Evolutionary conservation across 92 coral and sea anemone species (phyloP).

Genomic region (Palythoa grandiflora): DNA sequence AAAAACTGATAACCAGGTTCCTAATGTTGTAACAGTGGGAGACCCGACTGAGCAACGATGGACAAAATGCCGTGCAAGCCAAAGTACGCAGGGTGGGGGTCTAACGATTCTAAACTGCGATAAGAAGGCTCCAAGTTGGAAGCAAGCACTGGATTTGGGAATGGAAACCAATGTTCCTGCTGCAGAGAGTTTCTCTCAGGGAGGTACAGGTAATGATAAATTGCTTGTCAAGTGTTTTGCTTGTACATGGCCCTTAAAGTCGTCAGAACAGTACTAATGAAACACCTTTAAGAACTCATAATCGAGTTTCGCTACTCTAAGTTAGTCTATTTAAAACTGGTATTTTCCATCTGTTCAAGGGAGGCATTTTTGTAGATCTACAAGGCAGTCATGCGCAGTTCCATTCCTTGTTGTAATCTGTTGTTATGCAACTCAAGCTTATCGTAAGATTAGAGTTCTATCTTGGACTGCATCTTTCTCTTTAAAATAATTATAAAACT

Average conservation of each 20-base stretch:
- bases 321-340: too few species aligned
- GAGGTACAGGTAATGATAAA: conserved; percentile 1
- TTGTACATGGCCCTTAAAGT: background rate
- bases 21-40: conserved; percentile 11
- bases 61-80: conserved; percentile 24
- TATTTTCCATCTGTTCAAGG: too few species aligned
- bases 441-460: too few species aligned
- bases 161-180: conserved; percentile 4
- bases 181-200: background rate
- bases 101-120: conserved; percentile 36
- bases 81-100: conserved; percentile 12
- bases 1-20: conserved; percentile 7
- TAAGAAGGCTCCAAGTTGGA: background rate
- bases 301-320: too few species aligned
- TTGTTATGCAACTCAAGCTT: too few species aligned
- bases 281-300: background rate
- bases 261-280: background rate
- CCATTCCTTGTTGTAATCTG: too few species aligned
- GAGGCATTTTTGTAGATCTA: too few species aligned
- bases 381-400: too few species aligned
- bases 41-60: conserved; percentile 24
- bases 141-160: background rate
- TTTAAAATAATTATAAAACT: too few species aligned
- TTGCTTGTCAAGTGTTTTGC: too few species aligned
- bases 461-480: too few species aligned